Evolutionary conservation across 1,140 invertebrate genomes (phyloP), one percentile per base, ranked within the genome.

Genomic region (Apis cerana): DNA sequence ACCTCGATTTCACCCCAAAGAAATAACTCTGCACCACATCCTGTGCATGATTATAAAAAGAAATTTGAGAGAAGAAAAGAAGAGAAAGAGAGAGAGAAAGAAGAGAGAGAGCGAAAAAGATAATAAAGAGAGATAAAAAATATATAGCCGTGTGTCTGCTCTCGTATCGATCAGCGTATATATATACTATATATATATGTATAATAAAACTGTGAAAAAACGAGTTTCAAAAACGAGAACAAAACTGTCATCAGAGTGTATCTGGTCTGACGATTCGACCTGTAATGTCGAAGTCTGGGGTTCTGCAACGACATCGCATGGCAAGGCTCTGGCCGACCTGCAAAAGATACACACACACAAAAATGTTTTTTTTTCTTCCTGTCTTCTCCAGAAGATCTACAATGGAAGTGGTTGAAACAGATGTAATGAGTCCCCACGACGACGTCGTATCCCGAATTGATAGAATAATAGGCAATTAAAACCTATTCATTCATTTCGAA

Each of bases 251-350:
- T 33, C 50, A 54, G 15, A 48, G 48, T 84, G 27, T 48, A 82
- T 89, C 78, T 85, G 84, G 85, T 89, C 87, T 89, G 85, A 43
- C 84, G 79, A 88, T 91, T 93, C 93, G 93, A 94, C 94, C 94
- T 94, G 94, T 93, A 93, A 91, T 94, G 94, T 94, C 94, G 93
- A 93, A 93, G 91, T 93, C 94, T 94, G 86, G 93, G 93, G 86
- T 92, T 94, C 93, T 91, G 93, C 92, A 92, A 90, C 92, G 93
- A 94, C 93, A 94, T 94, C 92, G 92, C 93, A 94, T 94, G 93
- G 92, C 92, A 94, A 92, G 91, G 91, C 81, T 86, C 89, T 92
- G 93, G 91, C 90, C 91, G 90, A 94, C 91, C 93, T 94, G 93
- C 75, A 94, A 94, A 94, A 94, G 87, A 94, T 71, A 93, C 79